Percentiles rank a stretch among this genome's conserved stretches.
Evolutionary conservation across 2,888 invertebrate genomes (phyloP).

Genomic region (Chloromyia formosa): DNA sequence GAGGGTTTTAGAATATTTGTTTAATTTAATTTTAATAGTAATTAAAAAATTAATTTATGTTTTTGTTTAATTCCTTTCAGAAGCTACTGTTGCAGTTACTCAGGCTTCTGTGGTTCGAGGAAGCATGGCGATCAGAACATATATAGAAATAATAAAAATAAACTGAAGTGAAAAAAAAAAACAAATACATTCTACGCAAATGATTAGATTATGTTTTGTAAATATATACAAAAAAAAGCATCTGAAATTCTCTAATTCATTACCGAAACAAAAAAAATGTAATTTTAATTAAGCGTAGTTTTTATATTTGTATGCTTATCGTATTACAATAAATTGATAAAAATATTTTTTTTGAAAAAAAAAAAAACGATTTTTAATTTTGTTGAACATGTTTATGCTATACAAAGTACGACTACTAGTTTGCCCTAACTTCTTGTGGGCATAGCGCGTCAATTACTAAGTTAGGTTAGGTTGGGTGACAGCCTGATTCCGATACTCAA

Average conservation of each 20-base stretch:
- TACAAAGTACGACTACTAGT: too few relatives aligned
- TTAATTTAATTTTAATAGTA: too few relatives aligned
- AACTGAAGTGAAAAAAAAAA: conserved; percentile 4
- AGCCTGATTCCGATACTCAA: too few relatives aligned
- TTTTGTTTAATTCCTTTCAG: neutral
- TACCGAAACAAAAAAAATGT: conserved; percentile 13
- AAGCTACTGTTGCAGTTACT: conserved; percentile 34
- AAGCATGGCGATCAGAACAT: neutral
- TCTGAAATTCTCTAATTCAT: neutral
- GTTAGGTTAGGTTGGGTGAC: too few relatives aligned
- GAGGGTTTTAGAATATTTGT: neutral
- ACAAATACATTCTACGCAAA: neutral
- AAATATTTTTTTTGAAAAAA: conserved; percentile 15
- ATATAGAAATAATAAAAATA: conserved; percentile 3
- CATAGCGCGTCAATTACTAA: too few relatives aligned
- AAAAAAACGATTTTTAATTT: too few relatives aligned
- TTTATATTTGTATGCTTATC: conserved; percentile 50
- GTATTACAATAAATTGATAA: conserved; percentile 5
- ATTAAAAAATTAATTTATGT: neutral
- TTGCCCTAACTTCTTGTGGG: too few relatives aligned
- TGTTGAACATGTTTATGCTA: too few relatives aligned
- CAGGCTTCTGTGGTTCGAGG: conserved; percentile 13
- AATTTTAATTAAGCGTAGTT: conserved; percentile 45
- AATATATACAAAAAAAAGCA: conserved; percentile 7
- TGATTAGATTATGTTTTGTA: conserved; percentile 29